Conservation (phyloP, 2,888 invertebrate species). For the Drosophila setosimentum region DNA sequence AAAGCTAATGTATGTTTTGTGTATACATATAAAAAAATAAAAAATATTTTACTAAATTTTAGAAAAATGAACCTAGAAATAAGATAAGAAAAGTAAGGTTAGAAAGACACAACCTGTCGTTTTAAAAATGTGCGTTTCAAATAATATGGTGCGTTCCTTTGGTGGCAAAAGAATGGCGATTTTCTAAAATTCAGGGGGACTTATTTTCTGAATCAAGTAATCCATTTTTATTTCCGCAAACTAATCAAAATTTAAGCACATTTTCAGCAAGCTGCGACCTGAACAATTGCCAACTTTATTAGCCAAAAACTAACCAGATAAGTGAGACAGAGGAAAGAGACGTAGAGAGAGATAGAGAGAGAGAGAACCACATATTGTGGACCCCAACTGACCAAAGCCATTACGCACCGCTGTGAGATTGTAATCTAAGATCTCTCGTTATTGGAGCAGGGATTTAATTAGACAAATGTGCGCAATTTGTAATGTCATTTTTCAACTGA, state of each 20-base stretch:
- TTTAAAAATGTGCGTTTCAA: no score
- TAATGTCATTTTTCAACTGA: slow-evolving; percentile 84
- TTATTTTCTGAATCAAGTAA: no score
- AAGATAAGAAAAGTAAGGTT: neutral
- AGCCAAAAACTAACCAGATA: neutral
- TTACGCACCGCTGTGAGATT: slow-evolving; percentile 74
- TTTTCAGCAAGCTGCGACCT: slow-evolving; percentile 30
- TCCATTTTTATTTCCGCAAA: slow-evolving; percentile 24
- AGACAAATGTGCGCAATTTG: slow-evolving; percentile 85
- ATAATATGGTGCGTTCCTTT: neutral
- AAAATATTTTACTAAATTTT: neutral
- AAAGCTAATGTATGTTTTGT: neutral
- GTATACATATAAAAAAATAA: neutral
- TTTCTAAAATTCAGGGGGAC: neutral
- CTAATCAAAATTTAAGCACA: slow-evolving; percentile 39
- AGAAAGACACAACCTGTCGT: neutral
- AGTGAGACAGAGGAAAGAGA: neutral
- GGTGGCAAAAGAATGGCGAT: neutral
- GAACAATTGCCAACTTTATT: slow-evolving; percentile 24
- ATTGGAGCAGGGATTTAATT: slow-evolving; percentile 83
- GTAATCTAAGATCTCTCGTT: slow-evolving; percentile 76
- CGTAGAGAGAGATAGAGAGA: neutral
- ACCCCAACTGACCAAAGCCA: slow-evolving; percentile 58
- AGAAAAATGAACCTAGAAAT: neutral
- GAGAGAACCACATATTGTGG: neutral